Percentiles rank a stretch among this genome's conserved stretches.
phyloP scores from a whole-genome alignment of 2,113 vertebrate species.

The Catharus fuscescens region DNA sequence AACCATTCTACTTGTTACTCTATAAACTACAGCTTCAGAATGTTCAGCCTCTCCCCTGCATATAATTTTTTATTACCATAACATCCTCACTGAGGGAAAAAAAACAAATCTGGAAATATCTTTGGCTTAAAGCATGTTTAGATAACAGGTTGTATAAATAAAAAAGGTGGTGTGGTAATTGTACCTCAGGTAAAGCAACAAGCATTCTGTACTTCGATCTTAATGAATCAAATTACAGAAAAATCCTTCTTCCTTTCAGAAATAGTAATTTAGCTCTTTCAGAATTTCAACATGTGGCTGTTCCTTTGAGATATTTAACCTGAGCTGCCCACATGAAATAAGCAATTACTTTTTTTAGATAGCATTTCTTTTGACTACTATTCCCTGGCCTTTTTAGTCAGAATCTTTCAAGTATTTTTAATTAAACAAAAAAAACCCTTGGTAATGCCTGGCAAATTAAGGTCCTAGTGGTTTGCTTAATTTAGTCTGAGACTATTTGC shows the following conservation, averaged over 20 bases:
- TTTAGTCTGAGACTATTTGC: slow-evolving; percentile 15
- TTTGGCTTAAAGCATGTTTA: background rate
- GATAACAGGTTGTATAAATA: background rate
- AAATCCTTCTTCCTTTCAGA: background rate
- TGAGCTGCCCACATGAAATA: background rate
- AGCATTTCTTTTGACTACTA: background rate
- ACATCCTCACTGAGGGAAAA: background rate
- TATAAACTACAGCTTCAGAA: background rate
- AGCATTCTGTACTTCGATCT: background rate
- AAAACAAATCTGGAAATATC: background rate
- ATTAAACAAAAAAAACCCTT: slow-evolving; percentile 14
- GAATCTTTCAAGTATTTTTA: slow-evolving; percentile 53
- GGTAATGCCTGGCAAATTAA: background rate
- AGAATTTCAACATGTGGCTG: background rate
- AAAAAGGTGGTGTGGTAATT: background rate
- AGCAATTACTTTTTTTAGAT: slow-evolving; percentile 19
- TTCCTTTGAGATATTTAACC: slow-evolving; percentile 22
- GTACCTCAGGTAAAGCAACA: background rate
- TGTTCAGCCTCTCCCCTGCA: background rate
- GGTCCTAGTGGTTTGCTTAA: background rate
- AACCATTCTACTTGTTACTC: background rate
- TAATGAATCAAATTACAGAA: background rate
- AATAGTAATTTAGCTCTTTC: background rate
- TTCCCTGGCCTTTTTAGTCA: slow-evolving; percentile 17
- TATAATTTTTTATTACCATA: background rate